Evolutionary conservation across 2,888 invertebrate species (phyloP), one percentile per base, ranked within the genome.

Genomic region (Taenaris catops): DNA sequence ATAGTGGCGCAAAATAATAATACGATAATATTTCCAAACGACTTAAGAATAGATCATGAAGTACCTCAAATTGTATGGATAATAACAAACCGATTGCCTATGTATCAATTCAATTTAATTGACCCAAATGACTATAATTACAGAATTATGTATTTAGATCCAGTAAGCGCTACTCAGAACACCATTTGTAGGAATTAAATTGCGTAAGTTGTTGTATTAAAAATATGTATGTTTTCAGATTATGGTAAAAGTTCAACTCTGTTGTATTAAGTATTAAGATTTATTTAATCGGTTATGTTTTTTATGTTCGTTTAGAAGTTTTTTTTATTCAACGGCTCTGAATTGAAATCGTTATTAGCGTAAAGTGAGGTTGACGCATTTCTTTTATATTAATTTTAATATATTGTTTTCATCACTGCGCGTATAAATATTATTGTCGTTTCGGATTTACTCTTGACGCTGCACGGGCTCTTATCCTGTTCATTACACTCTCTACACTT

Each of bases 11-110:
- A 87, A 39, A 90, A 90, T 63, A 87, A 89, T 23, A 81, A 79
- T 14, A 90, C 92, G 0, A 74, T 95, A 52, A 86, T 93, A 12
- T 95, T 95, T 58, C 94, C 95, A 0, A 95, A 95, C 50, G 95
- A 95, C 60, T 71, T 95, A 31, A 91, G 93, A 58, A 87, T 95
- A 19, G 95, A 95, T 55, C 89, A 91, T 33, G 92, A 93, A 48
- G 66, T 88, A 16, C 89, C 90, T 21, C 92, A 94, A 62, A 89
- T 88, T 42, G 87, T 91, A 2, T 95, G 95, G 95, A 84, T 94
- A 4, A 87, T 95, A 47, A 91, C 93, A 1, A 95, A 95, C 63
- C 88, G 88, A 37, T 66, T 95, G 38, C 94, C 94, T 1, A 89
- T 91, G 72, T 95, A 91, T 72, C 86, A 95, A 29, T 94, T 94